A percentile compares a stretch with the other conserved stretches of the same genome.
Evolutionary conservation across 2,797 vertebrate species (phyloP).

Genomic region (Bryconaethiops microstoma): DNA sequence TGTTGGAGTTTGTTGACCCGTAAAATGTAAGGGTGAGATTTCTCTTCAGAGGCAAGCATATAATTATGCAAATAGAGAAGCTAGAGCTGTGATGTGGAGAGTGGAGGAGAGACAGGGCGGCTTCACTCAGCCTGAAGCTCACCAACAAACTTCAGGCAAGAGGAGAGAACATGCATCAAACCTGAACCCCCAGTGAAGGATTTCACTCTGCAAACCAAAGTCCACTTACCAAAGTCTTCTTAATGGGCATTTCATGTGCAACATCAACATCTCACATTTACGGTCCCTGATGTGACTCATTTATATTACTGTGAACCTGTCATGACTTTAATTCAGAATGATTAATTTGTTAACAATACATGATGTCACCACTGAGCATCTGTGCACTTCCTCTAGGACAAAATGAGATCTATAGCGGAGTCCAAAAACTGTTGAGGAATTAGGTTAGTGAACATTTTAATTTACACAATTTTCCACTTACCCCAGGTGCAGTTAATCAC

Average conservation of each 20-base stretch:
- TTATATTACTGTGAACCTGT: too few relatives aligned
- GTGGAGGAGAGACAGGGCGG: constrained; percentile 77
- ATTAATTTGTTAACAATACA: neutral
- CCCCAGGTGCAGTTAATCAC: too few relatives aligned
- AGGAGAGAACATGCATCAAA: constrained; percentile 29
- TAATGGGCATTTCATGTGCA: neutral
- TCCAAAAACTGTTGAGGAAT: too few relatives aligned
- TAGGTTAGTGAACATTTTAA: neutral
- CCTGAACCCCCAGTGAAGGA: constrained; percentile 49
- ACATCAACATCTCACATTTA: neutral
- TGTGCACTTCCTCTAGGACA: neutral
- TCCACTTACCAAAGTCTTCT: neutral
- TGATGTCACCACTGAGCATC: neutral
- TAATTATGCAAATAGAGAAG: constrained; percentile 99
- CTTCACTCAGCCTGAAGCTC: constrained; percentile 69
- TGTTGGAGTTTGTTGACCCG: constrained; percentile 98
- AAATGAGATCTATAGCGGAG: neutral
- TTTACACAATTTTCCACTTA: too few relatives aligned
- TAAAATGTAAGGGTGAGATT: constrained; percentile 99
- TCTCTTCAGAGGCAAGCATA: constrained; percentile 98
- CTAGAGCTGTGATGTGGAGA: constrained; percentile 91
- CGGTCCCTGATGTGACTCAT: neutral
- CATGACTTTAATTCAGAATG: too few relatives aligned
- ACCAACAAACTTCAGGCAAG: constrained; percentile 27
- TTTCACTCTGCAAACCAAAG: constrained; percentile 17